Evolutionary conservation across 2,888 invertebrate species (phyloP).

Genomic region (Opisthograptis luteolata): DNA sequence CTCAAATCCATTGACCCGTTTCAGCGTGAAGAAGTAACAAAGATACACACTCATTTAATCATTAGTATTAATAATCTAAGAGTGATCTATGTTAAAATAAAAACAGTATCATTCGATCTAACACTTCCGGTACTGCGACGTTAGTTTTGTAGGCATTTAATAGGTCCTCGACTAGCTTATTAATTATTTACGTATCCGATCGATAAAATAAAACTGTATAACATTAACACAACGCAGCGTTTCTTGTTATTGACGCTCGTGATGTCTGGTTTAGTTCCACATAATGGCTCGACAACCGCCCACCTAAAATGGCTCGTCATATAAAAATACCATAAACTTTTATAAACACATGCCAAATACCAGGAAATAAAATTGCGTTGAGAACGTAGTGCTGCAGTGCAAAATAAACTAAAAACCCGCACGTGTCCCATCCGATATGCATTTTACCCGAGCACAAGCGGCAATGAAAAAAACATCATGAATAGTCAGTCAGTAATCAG

Average conservation of each 20-base stretch:
- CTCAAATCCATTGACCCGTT: no score
- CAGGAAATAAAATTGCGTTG: slow-evolving; percentile 17
- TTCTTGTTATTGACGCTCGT: slow-evolving; percentile 10
- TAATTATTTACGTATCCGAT: no score
- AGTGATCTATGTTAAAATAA: no score
- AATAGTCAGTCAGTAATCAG: slow-evolving; percentile 40
- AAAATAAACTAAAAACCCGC: slow-evolving; percentile 24
- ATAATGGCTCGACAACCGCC: slow-evolving; percentile 3
- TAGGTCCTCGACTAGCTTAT: no score
- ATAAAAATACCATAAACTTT: slow-evolving; percentile 10
- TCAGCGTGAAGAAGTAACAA: no score
- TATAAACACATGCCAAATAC: slow-evolving; percentile 14
- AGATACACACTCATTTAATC: no score
- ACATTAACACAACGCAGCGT: background rate
- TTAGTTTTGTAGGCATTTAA: no score
- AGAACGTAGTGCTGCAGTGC: slow-evolving; percentile 6
- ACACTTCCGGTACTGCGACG: no score
- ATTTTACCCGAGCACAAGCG: slow-evolving; percentile 32
- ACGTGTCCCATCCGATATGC: slow-evolving; percentile 31
- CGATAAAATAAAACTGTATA: background rate
- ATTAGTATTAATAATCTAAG: no score
- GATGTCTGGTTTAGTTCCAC: slow-evolving; percentile 9
- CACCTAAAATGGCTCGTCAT: background rate
- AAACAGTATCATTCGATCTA: no score
- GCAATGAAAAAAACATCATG: slow-evolving; percentile 34